Evolutionary conservation across 2,797 vertebrate species (phyloP).

Genomic region (Gymnoscopelus braueri): DNA sequence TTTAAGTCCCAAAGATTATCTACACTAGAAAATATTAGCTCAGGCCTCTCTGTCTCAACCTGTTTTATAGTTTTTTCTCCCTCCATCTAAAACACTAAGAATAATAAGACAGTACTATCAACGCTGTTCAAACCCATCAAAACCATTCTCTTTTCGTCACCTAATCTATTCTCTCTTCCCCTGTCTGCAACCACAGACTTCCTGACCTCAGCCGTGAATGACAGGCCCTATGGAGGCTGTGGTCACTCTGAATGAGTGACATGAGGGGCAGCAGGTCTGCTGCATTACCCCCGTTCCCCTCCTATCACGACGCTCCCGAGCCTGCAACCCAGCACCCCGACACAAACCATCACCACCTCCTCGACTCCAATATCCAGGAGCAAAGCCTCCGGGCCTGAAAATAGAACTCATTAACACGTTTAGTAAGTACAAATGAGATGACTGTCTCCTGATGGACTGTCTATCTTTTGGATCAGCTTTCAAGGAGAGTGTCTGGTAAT

Average conservation of each 20-base stretch:
- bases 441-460: conserved; percentile 86
- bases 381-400: conserved; percentile 77
- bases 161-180: conserved; percentile 67
- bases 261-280: conserved; percentile 66
- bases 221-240: conserved; percentile 76
- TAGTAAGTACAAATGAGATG: conserved; percentile 88
- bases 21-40: conserved; percentile 22
- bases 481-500: conserved; percentile 85
- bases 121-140: conserved; percentile 72
- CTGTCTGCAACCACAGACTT: conserved; percentile 69
- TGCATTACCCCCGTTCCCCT: conserved; percentile 63
- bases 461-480: conserved; percentile 89
- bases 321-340: conserved; percentile 73
- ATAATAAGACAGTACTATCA: conserved; percentile 56
- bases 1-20: no score
- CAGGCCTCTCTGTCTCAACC: not conserved
- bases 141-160: conserved; percentile 69
- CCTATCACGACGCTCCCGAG: conserved; percentile 48
- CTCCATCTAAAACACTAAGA: conserved; percentile 55
- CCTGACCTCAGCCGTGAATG: conserved; percentile 73
- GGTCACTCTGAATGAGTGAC: conserved; percentile 77
- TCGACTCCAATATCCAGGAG: conserved; percentile 76
- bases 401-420: conserved; percentile 91
- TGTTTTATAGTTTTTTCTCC: conserved; percentile 38
- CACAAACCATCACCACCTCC: conserved; percentile 71